A percentile compares a stretch with the other conserved stretches of the same genome.
Conservation (phyloP, 2,797 vertebrate genomes). For the Megalops cyprinoides region DNA sequence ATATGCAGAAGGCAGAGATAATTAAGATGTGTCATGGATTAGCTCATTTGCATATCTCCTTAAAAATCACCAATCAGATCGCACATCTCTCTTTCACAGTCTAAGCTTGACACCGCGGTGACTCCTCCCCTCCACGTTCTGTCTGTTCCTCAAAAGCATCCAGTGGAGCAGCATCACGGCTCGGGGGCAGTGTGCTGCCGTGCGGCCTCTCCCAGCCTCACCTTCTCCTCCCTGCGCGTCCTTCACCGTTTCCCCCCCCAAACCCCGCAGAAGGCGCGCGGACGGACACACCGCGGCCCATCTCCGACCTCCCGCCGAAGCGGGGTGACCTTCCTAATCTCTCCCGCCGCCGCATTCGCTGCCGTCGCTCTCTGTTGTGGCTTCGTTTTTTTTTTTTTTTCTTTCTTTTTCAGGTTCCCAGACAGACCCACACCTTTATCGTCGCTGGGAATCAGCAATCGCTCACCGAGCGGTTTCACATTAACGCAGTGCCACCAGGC, state of each 20-base stretch:
- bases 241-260: not conserved
- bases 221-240: not conserved
- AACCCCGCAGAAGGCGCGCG: not conserved
- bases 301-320: constrained; percentile 63
- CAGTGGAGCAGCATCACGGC: not conserved
- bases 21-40: constrained; percentile 61
- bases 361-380: constrained; percentile 59
- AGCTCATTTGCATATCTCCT: constrained; percentile 69
- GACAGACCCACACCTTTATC: constrained; percentile 71
- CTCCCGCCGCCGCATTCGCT: constrained; percentile 43
- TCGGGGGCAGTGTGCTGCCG: constrained; percentile 36
- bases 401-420: constrained; percentile 64
- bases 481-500: constrained; percentile 72
- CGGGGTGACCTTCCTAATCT: constrained; percentile 74
- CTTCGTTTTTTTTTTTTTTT: no score
- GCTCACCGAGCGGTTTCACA: constrained; percentile 74
- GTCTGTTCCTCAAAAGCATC: not conserved
- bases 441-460: constrained; percentile 75
- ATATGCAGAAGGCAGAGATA: constrained; percentile 70
- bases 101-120: no score
- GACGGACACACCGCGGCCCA: constrained; percentile 18
- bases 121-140: constrained; percentile 37
- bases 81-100: not conserved
- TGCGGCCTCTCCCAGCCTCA: constrained; percentile 31
- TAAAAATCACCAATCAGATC: constrained; percentile 53